Percentiles rank a stretch among this genome's conserved stretches.
Evolutionary conservation across 1,140 invertebrate species (phyloP).

Genomic region (Diploscapter pachys): DNA sequence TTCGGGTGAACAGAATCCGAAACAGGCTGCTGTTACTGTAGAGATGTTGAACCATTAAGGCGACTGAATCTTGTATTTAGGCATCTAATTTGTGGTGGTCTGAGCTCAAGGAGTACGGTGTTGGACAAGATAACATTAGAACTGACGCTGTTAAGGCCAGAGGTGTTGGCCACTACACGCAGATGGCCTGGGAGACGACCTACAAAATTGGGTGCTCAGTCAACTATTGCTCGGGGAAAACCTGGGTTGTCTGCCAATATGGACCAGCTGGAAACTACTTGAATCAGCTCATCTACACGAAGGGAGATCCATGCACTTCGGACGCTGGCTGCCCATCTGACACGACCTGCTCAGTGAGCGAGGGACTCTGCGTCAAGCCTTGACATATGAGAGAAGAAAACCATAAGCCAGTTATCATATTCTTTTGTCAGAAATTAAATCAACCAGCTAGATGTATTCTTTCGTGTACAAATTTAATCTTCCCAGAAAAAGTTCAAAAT

Average conservation of each 20-base stretch:
- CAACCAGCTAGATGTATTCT: too few species aligned
- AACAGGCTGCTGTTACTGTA: conserved; percentile 13
- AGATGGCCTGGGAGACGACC: conserved; percentile 14
- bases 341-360: conserved; percentile 9
- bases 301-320: conserved; percentile 13
- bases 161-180: conserved; percentile 20
- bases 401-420: too few species aligned
- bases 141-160: conserved; percentile 9
- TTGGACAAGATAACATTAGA: conserved; percentile 18
- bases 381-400: not conserved
- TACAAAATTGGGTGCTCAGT: conserved; percentile 12
- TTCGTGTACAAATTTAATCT: too few species aligned
- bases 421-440: too few species aligned
- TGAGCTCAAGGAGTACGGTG: conserved; percentile 19
- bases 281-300: conserved; percentile 15
- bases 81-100: conserved; percentile 15
- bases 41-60: not conserved
- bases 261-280: conserved; percentile 20
- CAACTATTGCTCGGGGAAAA: conserved; percentile 4
- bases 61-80: not conserved
- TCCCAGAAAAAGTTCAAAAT: too few species aligned
- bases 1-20: conserved; percentile 14
- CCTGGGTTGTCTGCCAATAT: conserved; percentile 19
- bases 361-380: conserved; percentile 15
- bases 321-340: conserved; percentile 12